These are phyloP conservation scores for Spatulosminthurus flaviceps DNA, from an alignment of 2,888 invertebrate species.

Conservation along the genomic window DNA sequence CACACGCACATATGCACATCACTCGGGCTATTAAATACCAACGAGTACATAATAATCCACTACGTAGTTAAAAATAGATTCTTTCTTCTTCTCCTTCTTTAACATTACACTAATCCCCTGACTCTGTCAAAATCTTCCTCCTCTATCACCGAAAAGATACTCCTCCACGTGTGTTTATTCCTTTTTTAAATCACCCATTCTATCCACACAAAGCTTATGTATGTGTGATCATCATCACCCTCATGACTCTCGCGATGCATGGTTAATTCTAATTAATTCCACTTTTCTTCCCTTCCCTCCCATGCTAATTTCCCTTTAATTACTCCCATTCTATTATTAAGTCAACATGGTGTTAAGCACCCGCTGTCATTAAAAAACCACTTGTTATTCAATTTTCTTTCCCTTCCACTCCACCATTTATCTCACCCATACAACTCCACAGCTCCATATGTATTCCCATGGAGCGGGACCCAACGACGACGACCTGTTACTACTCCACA, in stretches of 20 bases:
- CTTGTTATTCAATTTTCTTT: conserved; percentile 2
- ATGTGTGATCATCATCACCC: not conserved
- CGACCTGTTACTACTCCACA: no score
- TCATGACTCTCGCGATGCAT: not conserved
- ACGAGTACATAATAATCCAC: conserved; percentile 35
- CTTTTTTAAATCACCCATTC: conserved; percentile 42
- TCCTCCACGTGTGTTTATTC: conserved; percentile 44
- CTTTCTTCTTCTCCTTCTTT: conserved; percentile 44
- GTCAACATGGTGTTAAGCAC: conserved; percentile 12
- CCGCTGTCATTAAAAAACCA: not conserved
- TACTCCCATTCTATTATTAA: conserved; percentile 1
- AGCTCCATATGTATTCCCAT: no score
- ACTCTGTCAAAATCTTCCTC: conserved; percentile 55
- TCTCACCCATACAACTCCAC: not conserved
- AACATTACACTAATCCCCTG: conserved; percentile 45
- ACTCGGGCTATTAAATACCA: not conserved
- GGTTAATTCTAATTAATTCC: conserved; percentile 3
- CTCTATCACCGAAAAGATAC: conserved; percentile 34
- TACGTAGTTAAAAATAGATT: conserved; percentile 58
- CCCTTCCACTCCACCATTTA: not conserved
- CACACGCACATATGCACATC: conserved; percentile 52
- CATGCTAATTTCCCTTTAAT: conserved; percentile 7
- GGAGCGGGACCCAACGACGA: no score
- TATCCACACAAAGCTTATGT: conserved; percentile 27
- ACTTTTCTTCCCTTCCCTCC: not conserved